Percentiles rank a stretch among this genome's conserved stretches.
Conservation (phyloP, 1,140 invertebrate genomes). For the Zophobas morio region DNA sequence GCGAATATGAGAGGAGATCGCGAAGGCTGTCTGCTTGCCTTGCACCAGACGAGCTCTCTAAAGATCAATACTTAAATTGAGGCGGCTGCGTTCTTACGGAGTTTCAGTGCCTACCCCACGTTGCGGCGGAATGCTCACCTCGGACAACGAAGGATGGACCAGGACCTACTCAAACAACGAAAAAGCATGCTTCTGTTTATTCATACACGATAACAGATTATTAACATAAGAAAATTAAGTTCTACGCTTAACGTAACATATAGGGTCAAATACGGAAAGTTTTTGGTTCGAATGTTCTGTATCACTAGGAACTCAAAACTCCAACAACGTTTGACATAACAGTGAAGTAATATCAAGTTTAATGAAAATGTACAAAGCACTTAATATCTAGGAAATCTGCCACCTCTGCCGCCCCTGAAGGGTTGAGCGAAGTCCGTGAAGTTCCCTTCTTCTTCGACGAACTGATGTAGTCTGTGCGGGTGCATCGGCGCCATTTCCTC, state of each 20-base stretch:
- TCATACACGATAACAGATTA: background rate
- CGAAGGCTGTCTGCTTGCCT: slow-evolving; percentile 42
- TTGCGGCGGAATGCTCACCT: too few species aligned
- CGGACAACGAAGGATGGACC: too few species aligned
- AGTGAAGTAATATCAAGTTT: background rate
- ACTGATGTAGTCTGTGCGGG: background rate
- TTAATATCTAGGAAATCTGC: slow-evolving; percentile 16
- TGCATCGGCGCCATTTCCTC: background rate
- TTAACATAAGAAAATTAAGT: slow-evolving; percentile 4
- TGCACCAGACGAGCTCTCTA: slow-evolving; percentile 25
- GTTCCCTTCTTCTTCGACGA: background rate
- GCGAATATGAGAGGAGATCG: slow-evolving; percentile 5
- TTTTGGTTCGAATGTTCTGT: background rate
- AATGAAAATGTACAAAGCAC: background rate
- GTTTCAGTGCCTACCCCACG: slow-evolving; percentile 35
- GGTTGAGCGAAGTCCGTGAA: slow-evolving; percentile 8
- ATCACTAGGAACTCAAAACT: background rate
- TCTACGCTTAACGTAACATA: background rate
- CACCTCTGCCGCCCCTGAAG: background rate
- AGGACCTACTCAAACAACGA: background rate
- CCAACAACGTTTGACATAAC: too few species aligned
- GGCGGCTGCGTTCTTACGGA: slow-evolving; percentile 44
- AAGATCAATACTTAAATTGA: slow-evolving; percentile 44
- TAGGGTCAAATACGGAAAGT: background rate
- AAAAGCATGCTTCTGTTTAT: background rate